Percentiles rank a stretch among this genome's conserved stretches.
Evolutionary conservation across 2,113 vertebrate species (phyloP).

Genomic region (Alligator mississippiensis): DNA sequence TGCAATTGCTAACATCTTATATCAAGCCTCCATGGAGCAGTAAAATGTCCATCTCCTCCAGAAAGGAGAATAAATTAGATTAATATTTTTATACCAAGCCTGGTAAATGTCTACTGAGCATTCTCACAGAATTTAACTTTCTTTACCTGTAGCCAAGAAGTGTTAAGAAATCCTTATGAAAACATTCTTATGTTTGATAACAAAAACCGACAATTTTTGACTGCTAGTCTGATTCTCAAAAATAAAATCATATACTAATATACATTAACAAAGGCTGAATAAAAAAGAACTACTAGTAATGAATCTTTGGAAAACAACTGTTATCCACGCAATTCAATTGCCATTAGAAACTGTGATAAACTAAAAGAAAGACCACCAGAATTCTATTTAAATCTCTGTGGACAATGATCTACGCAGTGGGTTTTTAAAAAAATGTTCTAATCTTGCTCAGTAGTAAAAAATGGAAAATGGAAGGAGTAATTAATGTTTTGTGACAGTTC

Average conservation of each 20-base stretch:
- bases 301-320: background rate
- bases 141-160: background rate
- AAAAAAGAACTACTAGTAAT: background rate
- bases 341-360: constrained; percentile 11
- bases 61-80: background rate
- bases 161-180: background rate
- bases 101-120: background rate
- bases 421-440: constrained; percentile 64
- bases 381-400: constrained; percentile 60
- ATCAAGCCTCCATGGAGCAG: background rate
- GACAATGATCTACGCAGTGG: too few species aligned
- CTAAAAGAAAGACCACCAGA: constrained; percentile 49
- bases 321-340: constrained; percentile 35
- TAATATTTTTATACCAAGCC: background rate
- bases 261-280: background rate
- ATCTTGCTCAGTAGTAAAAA: constrained; percentile 62
- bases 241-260: background rate
- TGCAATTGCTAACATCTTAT: background rate
- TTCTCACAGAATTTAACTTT: background rate
- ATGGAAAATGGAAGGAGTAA: constrained; percentile 63
- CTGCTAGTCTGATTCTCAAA: background rate
- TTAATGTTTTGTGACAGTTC: constrained; percentile 61
- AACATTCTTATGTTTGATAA: background rate
- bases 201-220: background rate
- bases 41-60: background rate